Conservation (phyloP, 2,113 vertebrate species). For the Leucosticte australis region DNA sequence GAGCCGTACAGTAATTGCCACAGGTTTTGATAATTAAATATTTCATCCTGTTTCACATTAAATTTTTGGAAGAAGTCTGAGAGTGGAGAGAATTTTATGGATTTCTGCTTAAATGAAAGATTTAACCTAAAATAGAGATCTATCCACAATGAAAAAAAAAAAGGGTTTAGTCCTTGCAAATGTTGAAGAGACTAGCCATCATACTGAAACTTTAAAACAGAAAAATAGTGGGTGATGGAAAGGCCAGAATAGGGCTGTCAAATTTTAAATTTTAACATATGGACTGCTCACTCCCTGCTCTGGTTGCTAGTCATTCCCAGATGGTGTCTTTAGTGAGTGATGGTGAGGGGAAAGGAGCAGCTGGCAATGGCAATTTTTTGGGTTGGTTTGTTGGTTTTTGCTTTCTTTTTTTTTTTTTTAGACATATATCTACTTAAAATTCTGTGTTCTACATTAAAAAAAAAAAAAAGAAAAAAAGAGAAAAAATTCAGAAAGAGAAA, state of each 20-base stretch:
- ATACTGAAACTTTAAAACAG: not conserved
- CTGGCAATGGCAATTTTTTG: constrained; percentile 22
- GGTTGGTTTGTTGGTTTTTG: not conserved
- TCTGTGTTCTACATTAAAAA: not conserved
- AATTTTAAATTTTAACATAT: constrained; percentile 66
- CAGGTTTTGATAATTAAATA: not conserved
- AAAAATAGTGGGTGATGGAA: constrained; percentile 27
- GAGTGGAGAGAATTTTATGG: not conserved
- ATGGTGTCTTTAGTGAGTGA: constrained; percentile 61
- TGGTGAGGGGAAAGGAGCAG: constrained; percentile 62
- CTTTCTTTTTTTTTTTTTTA: not conserved
- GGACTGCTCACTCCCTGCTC: constrained; percentile 66
- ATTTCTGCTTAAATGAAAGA: not conserved
- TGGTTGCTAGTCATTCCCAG: constrained; percentile 64
- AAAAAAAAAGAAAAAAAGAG: not conserved
- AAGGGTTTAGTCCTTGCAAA: not conserved
- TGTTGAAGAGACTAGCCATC: not conserved
- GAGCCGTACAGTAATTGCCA: not conserved
- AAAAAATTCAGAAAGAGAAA: not conserved
- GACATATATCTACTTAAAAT: constrained; percentile 3
- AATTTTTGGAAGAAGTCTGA: not conserved
- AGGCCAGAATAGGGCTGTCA: constrained; percentile 51
- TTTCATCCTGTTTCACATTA: not conserved
- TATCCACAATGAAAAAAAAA: not conserved
- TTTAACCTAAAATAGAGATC: not conserved